Percentiles rank a stretch among this genome's conserved stretches.
Evolutionary conservation across 2,888 invertebrate genomes (phyloP).

Genomic region (Prosopocoilus inquinatus): DNA sequence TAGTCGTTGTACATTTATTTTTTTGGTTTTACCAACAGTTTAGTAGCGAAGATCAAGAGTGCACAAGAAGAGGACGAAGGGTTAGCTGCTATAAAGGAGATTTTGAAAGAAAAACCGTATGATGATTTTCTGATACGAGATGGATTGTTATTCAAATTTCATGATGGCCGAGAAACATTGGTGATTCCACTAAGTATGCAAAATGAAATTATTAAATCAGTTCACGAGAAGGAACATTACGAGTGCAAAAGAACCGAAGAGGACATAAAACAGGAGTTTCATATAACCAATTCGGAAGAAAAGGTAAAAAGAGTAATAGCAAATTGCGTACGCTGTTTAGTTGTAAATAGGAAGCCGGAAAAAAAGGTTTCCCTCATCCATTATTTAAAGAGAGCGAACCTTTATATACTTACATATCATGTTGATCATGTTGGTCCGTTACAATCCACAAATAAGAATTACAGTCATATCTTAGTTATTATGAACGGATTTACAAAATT

Average conservation of each 20-base stretch:
- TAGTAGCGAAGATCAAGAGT: not conserved
- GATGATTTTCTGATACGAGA: not conserved
- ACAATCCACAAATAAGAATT: not conserved
- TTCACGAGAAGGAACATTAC: constrained; percentile 26
- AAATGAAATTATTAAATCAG: constrained; percentile 18
- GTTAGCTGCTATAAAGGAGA: not conserved
- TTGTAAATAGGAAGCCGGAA: constrained; percentile 23
- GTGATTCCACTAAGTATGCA: constrained; percentile 25
- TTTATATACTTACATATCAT: no score
- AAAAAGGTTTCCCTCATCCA: constrained; percentile 13
- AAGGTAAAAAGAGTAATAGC: constrained; percentile 14
- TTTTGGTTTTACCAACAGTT: no score
- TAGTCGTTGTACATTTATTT: no score
- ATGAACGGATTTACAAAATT: no score
- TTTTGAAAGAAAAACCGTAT: no score
- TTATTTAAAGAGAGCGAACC: not conserved
- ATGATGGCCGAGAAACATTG: constrained; percentile 17
- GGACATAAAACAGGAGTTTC: constrained; percentile 23
- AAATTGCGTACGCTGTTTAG: constrained; percentile 23
- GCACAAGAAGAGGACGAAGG: not conserved
- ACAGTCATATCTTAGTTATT: not conserved
- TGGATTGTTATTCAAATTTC: constrained; percentile 11
- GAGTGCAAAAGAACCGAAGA: constrained; percentile 25
- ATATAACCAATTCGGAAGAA: constrained; percentile 23
- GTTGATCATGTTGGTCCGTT: no score